Evolutionary conservation across 2,797 vertebrate genomes (phyloP), one percentile per base, ranked within the genome.

Genomic region (Myotis findleyi): DNA sequence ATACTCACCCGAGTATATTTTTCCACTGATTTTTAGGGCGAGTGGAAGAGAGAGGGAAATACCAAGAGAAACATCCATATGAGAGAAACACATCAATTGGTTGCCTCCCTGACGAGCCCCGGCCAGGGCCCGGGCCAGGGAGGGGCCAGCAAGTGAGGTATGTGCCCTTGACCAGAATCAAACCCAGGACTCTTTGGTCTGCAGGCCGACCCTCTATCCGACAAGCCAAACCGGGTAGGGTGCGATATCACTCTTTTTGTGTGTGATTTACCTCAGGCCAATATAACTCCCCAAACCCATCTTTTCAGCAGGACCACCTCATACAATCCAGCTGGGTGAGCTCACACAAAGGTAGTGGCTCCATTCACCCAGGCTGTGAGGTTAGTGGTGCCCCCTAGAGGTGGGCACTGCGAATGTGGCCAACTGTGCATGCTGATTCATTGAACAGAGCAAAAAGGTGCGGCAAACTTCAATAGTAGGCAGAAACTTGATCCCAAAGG

Each of bases 331-430:
- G 62, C 12, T 16, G 9, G 0, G 25, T 41, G 44, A 84, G 30
- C 5, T 20, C 2, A 33, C 1, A 0, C 17, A 20, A 4, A 0
- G 0, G 9, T 0, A 17, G 41, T 18, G 38, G 0, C 6, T 33
- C 36, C 33, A 1, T 23, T 10, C 21, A 7, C 0, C 0, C 4
- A 41, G 41, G 5, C 1, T 4, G 5, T 25, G 47, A 44, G 23
- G 41, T 9, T 20, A 20, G 13, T 2, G 18, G 38, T 0, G 4
- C 9, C 20, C 33, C 27, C 53, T 9, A 27, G 59, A 21, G 66
- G 8, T 33, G 23, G 53, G 6, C 13, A 4, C 5, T 21, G 18
- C 1, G 47, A 33, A 12, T 55, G 9, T 47, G 62, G 23, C 8
- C 47, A 57, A 1, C 7, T 27, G 7, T 7, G n/a, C 6, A 0